Evolutionary conservation across 1,140 invertebrate genomes (phyloP).

Genomic region (Agrypnia vestita): DNA sequence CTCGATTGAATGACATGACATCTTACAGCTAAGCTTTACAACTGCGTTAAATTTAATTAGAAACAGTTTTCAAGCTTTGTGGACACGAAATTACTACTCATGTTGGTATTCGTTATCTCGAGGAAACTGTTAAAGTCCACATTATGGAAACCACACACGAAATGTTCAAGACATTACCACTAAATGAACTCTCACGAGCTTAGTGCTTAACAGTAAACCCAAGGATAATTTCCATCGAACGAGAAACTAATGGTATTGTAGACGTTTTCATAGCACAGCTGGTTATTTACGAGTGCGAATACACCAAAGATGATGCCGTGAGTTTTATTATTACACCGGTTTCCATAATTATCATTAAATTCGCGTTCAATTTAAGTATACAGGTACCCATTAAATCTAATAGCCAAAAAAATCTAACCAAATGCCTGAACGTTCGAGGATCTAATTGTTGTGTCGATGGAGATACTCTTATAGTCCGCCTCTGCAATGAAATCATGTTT

Average conservation of each 20-base stretch:
- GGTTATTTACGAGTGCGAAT: constrained; percentile 25
- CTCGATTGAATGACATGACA: too few species aligned
- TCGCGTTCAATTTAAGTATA: constrained; percentile 6
- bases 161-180: too few species aligned
- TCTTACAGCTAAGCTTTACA: too few species aligned
- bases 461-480: not conserved
- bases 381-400: not conserved
- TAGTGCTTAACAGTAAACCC: not conserved
- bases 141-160: too few species aligned
- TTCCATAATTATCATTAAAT: constrained; percentile 31
- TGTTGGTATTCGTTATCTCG: too few species aligned
- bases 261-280: constrained; percentile 1
- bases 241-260: not conserved
- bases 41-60: too few species aligned
- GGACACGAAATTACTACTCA: too few species aligned
- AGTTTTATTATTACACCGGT: not conserved
- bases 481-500: too few species aligned
- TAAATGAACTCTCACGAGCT: too few species aligned
- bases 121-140: too few species aligned
- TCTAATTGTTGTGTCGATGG: not conserved
- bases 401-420: not conserved
- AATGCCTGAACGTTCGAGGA: not conserved
- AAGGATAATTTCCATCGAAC: not conserved
- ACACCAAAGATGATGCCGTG: not conserved
- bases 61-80: too few species aligned